A percentile compares a stretch with the other conserved stretches of the same genome.
Evolutionary conservation across 2,797 vertebrate species (phyloP).

Genomic region (Gambusia yucatana): DNA sequence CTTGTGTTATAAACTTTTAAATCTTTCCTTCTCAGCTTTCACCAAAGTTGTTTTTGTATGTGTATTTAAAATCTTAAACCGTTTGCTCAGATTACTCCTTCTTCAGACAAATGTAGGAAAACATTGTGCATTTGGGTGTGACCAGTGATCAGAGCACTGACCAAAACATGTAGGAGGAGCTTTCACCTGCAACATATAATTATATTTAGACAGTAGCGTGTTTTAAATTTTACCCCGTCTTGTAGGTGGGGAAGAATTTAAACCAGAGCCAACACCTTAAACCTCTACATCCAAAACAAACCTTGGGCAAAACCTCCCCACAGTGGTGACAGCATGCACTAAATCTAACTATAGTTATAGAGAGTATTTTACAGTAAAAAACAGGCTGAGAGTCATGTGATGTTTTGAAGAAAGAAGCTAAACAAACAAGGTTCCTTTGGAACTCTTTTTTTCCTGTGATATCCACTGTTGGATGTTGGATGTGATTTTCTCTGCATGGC

Average conservation of each 20-base stretch:
- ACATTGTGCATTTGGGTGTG: background rate
- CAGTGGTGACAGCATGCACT: background rate
- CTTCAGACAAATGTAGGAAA: constrained; percentile 6
- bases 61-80: background rate
- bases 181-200: constrained; percentile 1
- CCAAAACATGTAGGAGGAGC: background rate
- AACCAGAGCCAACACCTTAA: constrained; percentile 13
- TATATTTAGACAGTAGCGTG: constrained; percentile 4
- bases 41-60: background rate
- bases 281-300: constrained; percentile 3
- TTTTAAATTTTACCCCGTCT: constrained; percentile 1
- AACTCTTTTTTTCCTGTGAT: background rate
- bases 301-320: background rate
- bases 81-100: background rate
- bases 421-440: background rate
- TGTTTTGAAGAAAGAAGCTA: background rate
- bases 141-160: constrained; percentile 1
- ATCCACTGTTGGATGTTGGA: background rate
- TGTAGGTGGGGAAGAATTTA: constrained; percentile 8
- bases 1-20: background rate
- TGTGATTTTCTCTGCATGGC: background rate
- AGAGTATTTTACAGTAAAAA: background rate
- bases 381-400: background rate
- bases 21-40: background rate
- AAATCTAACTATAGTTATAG: background rate